Evolutionary conservation across 2,888 invertebrate species (phyloP), one percentile per base, ranked within the genome.

Genomic region (Itoplectis maculator): DNA sequence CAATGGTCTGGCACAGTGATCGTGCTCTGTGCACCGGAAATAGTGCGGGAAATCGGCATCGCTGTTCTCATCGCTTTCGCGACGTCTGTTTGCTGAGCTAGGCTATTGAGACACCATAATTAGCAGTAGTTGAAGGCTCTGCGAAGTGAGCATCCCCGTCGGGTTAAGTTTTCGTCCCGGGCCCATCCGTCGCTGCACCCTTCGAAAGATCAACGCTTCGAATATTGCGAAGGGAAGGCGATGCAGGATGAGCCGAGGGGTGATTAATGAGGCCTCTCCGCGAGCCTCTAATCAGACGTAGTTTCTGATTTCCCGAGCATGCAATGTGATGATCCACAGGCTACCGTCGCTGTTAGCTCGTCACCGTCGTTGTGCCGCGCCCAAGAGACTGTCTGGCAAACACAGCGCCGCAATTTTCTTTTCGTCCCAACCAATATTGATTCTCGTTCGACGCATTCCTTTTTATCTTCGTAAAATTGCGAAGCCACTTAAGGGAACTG

Each of bases 211-310:
- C 88, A 88, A 85, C 87, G 85, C 29, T 69, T 63, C n/a, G 82
- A 69, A 82, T 84, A 88, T 80, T 83, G 80, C 81, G 51, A 56
- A 49, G 54, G 54, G 51, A 29, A 69, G 49, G 72, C 69, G 79
- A 82, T 77, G 65, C 29, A 29, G 29, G 29, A n/a, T n/a, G n/a
- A 29, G 29, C 70, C 37, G 51, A 75, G 83, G n/a, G 69, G 69
- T 91, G 91, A 91, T 91, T 92, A 92, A 92, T 89, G 90, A 90
- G 88, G 84, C 40, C 74, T 72, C 73, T 86, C 82, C 81, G 84
- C 86, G 87, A 88, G 88, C 90, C 91, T 92, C 90, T 92, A 92
- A 92, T 92, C 92, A 92, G 89, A 90, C 90, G 88, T 88, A 89
- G 87, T 88, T 90, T 88, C 88, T 91, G 90, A 92, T 91, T 91